Conservation (phyloP, 1,140 invertebrate species). For the Coenobita brevimanus region DNA sequence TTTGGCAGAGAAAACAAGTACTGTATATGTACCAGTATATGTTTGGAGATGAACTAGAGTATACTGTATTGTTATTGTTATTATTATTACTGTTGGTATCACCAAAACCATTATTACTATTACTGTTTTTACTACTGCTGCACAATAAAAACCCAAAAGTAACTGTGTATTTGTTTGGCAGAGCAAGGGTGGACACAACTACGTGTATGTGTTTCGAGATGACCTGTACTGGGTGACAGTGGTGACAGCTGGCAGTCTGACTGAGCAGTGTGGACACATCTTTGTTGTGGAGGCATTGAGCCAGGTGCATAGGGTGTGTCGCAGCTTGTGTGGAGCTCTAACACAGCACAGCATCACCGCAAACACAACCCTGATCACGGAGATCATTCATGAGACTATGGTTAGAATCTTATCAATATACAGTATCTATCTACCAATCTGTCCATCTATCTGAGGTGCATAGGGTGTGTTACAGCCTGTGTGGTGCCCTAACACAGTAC, state of each 20-base stretch:
- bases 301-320: constrained; percentile 44
- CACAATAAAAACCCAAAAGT: too few relatives aligned
- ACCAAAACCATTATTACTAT: too few relatives aligned
- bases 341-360: constrained; percentile 56
- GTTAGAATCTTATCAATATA: constrained; percentile 10
- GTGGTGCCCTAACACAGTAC: too few relatives aligned
- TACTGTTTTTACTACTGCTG: too few relatives aligned
- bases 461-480: too few relatives aligned
- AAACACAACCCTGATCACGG: constrained; percentile 43
- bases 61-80: too few relatives aligned
- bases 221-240: constrained; percentile 54
- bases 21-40: too few relatives aligned
- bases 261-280: constrained; percentile 35
- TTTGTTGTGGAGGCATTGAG: constrained; percentile 35
- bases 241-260: constrained; percentile 20
- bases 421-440: too few relatives aligned
- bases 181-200: constrained; percentile 36
- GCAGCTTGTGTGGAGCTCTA: constrained; percentile 37
- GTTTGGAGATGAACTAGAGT: too few relatives aligned
- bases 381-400: constrained; percentile 55
- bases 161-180: constrained; percentile 1
- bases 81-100: too few relatives aligned
- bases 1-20: too few relatives aligned
- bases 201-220: constrained; percentile 59
- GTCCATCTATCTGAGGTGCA: too few relatives aligned